These are phyloP conservation scores for Erpornis zantholeuca DNA, from an alignment of 2,113 vertebrate species.

Conservation along the genomic window DNA sequence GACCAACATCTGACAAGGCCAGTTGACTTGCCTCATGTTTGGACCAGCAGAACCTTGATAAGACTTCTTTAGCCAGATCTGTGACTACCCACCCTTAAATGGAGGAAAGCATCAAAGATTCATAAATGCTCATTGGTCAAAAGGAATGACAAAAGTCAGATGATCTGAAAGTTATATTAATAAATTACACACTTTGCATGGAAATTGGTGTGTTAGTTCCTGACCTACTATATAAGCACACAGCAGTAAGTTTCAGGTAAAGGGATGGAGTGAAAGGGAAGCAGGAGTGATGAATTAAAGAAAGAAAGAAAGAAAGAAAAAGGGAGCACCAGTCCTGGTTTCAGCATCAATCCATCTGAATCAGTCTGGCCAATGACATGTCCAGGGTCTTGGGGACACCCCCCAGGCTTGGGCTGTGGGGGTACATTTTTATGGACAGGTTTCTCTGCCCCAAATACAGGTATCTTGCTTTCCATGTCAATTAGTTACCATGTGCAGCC, in stretches of 20 bases:
- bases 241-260: neutral
- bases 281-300: neutral
- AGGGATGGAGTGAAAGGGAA: neutral
- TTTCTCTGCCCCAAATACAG: neutral
- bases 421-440: neutral
- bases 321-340: neutral
- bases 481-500: neutral
- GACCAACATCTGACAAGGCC: neutral
- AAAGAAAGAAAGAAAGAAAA: neutral
- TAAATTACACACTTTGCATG: neutral
- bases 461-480: neutral
- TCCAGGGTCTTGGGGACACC: no score
- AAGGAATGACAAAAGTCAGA: neutral
- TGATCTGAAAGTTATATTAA: neutral
- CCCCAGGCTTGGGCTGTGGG: neutral
- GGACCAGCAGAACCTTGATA: neutral
- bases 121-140: neutral
- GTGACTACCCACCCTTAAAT: neutral
- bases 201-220: neutral
- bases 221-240: neutral
- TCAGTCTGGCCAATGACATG: neutral
- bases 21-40: neutral
- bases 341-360: neutral
- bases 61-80: neutral
- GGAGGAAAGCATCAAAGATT: neutral